Evolutionary conservation across 2,113 vertebrate species (phyloP).

Genomic region (Heloderma charlesbogerti): DNA sequence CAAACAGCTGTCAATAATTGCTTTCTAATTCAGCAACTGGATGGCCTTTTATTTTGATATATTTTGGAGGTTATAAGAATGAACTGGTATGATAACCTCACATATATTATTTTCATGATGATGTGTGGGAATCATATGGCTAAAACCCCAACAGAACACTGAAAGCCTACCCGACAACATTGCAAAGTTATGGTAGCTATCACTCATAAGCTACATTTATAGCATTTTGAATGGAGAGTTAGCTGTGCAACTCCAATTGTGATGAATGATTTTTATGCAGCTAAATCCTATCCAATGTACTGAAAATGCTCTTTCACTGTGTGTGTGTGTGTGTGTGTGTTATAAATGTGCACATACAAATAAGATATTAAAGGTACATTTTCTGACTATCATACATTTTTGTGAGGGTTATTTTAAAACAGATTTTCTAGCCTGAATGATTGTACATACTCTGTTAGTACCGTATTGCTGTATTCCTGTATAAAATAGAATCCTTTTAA

Average conservation of each 20-base stretch:
- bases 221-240: slow-evolving; percentile 20
- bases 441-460: slow-evolving; percentile 13
- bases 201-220: slow-evolving; percentile 23
- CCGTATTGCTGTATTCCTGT: background rate
- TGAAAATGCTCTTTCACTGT: slow-evolving; percentile 12
- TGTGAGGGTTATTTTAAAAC: background rate
- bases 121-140: background rate
- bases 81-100: slow-evolving; percentile 4
- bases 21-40: slow-evolving; percentile 41
- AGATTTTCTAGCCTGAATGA: background rate
- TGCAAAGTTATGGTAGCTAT: slow-evolving; percentile 4
- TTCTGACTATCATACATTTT: background rate
- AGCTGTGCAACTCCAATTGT: background rate
- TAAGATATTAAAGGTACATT: slow-evolving; percentile 13
- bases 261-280: slow-evolving; percentile 20
- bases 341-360: background rate
- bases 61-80: slow-evolving; percentile 14
- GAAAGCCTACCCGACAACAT: slow-evolving; percentile 3
- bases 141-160: slow-evolving; percentile 6
- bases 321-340: background rate
- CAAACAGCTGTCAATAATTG: background rate
- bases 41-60: slow-evolving; percentile 38
- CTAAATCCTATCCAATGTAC: background rate
- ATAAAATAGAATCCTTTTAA: background rate
- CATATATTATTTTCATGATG: background rate